phyloP scores from a whole-genome alignment of 2,888 invertebrate species.

The Chrysolina oricalcia region DNA sequence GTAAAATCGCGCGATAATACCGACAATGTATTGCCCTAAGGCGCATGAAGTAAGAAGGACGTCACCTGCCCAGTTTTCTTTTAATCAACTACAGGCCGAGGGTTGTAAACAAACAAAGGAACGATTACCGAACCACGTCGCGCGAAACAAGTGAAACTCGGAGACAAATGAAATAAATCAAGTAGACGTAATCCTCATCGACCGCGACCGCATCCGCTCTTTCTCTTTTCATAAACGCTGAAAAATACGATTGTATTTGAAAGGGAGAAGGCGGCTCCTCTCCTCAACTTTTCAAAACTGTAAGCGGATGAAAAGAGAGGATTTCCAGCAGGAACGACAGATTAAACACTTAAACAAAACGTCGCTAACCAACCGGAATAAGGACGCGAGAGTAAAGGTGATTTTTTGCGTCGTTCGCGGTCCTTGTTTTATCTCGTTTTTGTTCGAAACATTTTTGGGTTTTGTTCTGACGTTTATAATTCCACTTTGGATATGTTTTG shows the following conservation, averaged over 20 bases:
- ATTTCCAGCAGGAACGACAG: conserved; percentile 56
- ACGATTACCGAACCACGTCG: conserved; percentile 7
- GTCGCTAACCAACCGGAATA: conserved; percentile 56
- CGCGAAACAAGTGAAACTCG: conserved; percentile 20
- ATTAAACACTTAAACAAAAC: conserved; percentile 61
- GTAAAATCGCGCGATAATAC: too few relatives aligned
- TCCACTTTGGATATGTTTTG: not conserved
- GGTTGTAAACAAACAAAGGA: conserved; percentile 15
- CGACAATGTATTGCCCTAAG: too few relatives aligned
- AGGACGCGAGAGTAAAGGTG: conserved; percentile 44
- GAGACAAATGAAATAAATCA: conserved; percentile 45
- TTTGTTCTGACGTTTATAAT: not conserved
- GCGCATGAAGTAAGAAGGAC: too few relatives aligned
- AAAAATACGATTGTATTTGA: conserved; percentile 49
- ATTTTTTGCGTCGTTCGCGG: conserved; percentile 28
- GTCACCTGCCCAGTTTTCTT: not conserved
- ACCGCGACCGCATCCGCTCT: conserved; percentile 35
- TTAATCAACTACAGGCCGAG: conserved; percentile 4
- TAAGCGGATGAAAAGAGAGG: conserved; percentile 56
- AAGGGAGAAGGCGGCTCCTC: conserved; percentile 26
- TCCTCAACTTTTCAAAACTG: conserved; percentile 50
- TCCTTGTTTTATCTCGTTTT: not conserved
- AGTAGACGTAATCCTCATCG: conserved; percentile 50
- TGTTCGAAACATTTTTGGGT: not conserved
- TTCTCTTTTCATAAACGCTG: conserved; percentile 41